Base-by-base conservation (phyloP, 2,797 vertebrate genomes). In the Esox lucius region DNA sequence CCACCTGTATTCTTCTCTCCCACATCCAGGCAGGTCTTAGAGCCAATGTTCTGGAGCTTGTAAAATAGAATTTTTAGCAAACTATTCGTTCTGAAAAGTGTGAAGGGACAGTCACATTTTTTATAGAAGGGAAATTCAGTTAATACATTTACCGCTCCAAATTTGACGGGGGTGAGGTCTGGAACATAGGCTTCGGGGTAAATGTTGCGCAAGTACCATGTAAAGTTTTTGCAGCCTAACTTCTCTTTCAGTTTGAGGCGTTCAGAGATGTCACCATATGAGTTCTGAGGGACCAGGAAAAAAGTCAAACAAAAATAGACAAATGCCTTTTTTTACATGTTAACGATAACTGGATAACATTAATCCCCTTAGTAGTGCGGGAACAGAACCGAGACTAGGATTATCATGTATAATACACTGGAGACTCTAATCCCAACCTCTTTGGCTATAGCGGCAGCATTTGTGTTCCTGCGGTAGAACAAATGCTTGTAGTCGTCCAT, bases 181-280 rank as follows among this genome's bases (percentile, higher is more conserved):
- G 95, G 95, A 66, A 95, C 82, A 0, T 94, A 95, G 86, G 94
- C 92, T 85, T 96, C 95, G 0, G 95, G 95, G 79, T 95, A 96
- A 82, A 97, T 0, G 7, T 92, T 95, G n/a, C 92, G 80, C 65
- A 97, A 92, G 77, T 93, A 96, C 95, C 96, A 97, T 68, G 93
- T 92, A 86, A 96, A 96, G 78, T 93, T 95, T 84, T 17, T 93
- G 85, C 95, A 97, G 8, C 88, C 90, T 26, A 96, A 86, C 68
- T 46, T 87, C 85, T 95, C 90, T 82, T 90, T 93, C 66, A 96
- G 90, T 82, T 84, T 62, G 35, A 88, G 89, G 0, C 95, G 91
- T 2, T 93, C 91, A n/a, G 91, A 89, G 78, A 97, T 86, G 89
- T 96, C 92, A 70, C 95, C 95, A 11, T 90, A 96, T 12, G 84